A percentile compares a stretch with the other conserved stretches of the same genome.
These are phyloP conservation scores for Leptura quadrifasciata DNA, from an alignment of 2,888 invertebrate species.

Conservation along the genomic window DNA sequence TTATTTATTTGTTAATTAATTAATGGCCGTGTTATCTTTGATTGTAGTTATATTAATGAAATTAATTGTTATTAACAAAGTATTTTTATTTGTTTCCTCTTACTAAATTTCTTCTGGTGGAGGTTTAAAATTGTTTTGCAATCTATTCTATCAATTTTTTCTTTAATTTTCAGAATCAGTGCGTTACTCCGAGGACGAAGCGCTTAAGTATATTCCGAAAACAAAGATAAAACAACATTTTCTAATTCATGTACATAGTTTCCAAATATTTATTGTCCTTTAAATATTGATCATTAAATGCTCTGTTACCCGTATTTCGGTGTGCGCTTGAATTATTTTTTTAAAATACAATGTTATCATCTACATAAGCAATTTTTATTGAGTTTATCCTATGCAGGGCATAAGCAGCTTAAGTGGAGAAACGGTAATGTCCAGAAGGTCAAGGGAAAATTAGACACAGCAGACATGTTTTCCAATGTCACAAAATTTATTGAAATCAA, in stretches of 20 bases:
- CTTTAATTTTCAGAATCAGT: slow-evolving; percentile 55
- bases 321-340: slow-evolving; percentile 1
- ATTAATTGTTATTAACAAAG: neutral
- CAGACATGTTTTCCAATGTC: too few species aligned
- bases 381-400: too few species aligned
- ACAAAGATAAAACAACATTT: slow-evolving; percentile 41
- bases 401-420: too few species aligned
- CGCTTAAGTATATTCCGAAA: slow-evolving; percentile 57
- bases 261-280: slow-evolving; percentile 30
- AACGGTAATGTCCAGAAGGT: too few species aligned
- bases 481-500: too few species aligned
- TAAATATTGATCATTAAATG: slow-evolving; percentile 1
- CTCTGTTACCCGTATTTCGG: slow-evolving; percentile 5
- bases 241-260: slow-evolving; percentile 13
- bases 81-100: slow-evolving; percentile 3
- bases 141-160: slow-evolving; percentile 5
- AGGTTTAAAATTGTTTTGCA: neutral
- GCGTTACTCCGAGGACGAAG: slow-evolving; percentile 54
- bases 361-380: neutral
- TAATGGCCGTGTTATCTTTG: neutral
- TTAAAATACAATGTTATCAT: slow-evolving; percentile 2
- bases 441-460: too few species aligned
- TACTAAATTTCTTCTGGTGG: neutral
- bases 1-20: neutral
- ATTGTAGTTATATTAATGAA: slow-evolving; percentile 3